Evolutionary conservation across 2,113 vertebrate species (phyloP), one percentile per base, ranked within the genome.

Genomic region (Proterorhinus semilunaris): DNA sequence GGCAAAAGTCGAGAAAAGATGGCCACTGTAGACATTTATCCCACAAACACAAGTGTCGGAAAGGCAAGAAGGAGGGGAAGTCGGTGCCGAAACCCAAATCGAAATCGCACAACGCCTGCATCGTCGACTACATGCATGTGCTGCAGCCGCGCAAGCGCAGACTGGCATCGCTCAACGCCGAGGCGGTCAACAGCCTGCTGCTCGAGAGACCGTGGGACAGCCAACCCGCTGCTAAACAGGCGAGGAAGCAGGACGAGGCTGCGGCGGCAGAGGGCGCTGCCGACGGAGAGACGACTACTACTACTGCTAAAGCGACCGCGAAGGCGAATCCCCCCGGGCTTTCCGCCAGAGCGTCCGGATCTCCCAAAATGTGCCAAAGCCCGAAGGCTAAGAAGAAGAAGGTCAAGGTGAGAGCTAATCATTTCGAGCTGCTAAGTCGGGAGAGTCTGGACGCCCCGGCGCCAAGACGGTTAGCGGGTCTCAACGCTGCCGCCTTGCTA

Each of bases 161-260:
- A 2, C 83, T 99, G 66, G 97, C 97, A n/a, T 98, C 96, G 10
- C 93, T 98, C 21, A 99, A 99, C 0, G 97, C 97, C 0, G 97
- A 99, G 86, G 97, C 96, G 0, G 94, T 99, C 10, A 98, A 98
- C 88, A 97, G 95, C 67, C 86, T 98, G 27, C 92, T 99, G 15
- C 92, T 99, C 0, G 96, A 97, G 66, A 93, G 95, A 64, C 87
- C 85, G 1, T 72, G 92, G 0, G 94, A 95, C 4, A 78, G 87
- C 13, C 89, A 89, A 64, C 65, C 74, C 0, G 76, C 87, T 17
- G 73, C 85, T 59, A 91, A 92, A 46, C 80, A 84, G 9, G 79
- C 91, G 0, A 47, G 86, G 82, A 91, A 91, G 85, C 92, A 78
- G 17, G 91, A 92, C 8, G 83, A 89, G 68, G 62, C 76, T n/a